Evolutionary conservation across 2,113 vertebrate species (phyloP).

Genomic region (Hemiscyllium ocellatum): DNA sequence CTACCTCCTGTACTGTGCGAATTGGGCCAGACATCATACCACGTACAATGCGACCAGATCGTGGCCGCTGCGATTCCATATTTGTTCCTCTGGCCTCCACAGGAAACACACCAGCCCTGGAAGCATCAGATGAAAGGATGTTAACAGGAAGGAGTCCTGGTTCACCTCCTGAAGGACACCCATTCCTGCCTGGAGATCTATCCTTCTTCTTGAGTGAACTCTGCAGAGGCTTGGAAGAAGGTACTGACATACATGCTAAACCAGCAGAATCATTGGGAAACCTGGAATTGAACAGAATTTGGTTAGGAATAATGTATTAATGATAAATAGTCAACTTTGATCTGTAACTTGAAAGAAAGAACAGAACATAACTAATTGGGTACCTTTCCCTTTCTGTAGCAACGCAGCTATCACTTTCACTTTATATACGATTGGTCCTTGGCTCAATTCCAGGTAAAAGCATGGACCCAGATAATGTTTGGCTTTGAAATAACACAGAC

Average conservation of each 20-base stretch:
- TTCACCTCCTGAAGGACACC: slow-evolving; percentile 15
- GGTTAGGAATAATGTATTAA: not conserved
- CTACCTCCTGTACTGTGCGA: slow-evolving; percentile 61
- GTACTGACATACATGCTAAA: not conserved
- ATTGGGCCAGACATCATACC: slow-evolving; percentile 73
- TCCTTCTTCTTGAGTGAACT: slow-evolving; percentile 23
- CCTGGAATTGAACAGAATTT: not conserved
- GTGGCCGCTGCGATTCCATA: slow-evolving; percentile 56
- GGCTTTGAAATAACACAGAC: no score
- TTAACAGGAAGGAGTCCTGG: not conserved
- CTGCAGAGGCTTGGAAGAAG: slow-evolving; percentile 1
- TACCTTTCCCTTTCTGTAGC: not conserved
- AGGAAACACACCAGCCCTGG: not conserved
- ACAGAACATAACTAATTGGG: not conserved
- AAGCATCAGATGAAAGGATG: not conserved
- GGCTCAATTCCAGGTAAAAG: no score
- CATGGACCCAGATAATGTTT: no score
- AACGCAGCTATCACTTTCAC: no score
- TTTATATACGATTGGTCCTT: no score
- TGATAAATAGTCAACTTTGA: not conserved
- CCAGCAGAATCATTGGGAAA: not conserved
- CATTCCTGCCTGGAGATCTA: not conserved
- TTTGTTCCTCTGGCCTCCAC: slow-evolving; percentile 48
- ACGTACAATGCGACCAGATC: slow-evolving; percentile 58
- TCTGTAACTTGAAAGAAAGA: not conserved